Percentiles rank a stretch among this genome's conserved stretches.
phyloP scores from a whole-genome alignment of 2,113 vertebrate genomes.

The Tauraco erythrolophus region DNA sequence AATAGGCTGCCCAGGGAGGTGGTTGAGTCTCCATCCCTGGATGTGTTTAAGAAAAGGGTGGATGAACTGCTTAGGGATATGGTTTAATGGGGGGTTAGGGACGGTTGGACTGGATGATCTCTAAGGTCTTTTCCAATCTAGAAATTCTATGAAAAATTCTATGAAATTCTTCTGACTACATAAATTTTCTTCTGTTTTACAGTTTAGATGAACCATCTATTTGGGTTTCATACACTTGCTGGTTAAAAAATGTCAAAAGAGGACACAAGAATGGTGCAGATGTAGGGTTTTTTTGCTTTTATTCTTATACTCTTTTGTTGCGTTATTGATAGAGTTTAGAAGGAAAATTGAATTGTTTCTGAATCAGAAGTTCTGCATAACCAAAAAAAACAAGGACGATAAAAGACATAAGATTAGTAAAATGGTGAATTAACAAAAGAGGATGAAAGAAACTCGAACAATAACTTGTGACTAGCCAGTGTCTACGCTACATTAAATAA shows the following conservation, averaged over 20 bases:
- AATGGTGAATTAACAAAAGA: background rate
- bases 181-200: background rate
- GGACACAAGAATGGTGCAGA: background rate
- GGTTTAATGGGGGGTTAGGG: no score
- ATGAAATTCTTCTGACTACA: background rate
- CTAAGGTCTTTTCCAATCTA: no score
- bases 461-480: background rate
- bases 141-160: no score
- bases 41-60: no score
- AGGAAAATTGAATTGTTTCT: background rate
- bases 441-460: background rate
- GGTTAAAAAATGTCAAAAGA: background rate
- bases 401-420: background rate
- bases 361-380: background rate
- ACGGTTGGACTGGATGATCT: no score
- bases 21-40: no score
- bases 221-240: background rate
- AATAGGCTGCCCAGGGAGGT: no score
- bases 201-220: background rate
- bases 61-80: no score
- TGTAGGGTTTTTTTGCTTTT: background rate
- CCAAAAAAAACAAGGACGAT: background rate
- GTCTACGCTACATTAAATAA: background rate
- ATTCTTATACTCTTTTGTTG: background rate
- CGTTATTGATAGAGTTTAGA: background rate